phyloP scores from a whole-genome alignment of 2,113 vertebrate species.

The Odontesthes bonariensis region DNA sequence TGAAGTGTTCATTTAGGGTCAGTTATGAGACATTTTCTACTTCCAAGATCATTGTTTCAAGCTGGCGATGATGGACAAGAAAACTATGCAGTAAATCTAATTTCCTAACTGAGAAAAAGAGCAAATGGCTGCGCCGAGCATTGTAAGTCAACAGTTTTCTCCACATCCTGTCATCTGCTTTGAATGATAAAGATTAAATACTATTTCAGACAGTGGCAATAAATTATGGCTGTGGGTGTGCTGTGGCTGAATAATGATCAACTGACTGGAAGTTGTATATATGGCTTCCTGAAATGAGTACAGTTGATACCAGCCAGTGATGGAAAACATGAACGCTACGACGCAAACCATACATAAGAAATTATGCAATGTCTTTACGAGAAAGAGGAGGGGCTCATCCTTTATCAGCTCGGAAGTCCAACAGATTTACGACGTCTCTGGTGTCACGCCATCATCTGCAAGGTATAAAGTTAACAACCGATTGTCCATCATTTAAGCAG shows the following conservation, averaged over 20 bases:
- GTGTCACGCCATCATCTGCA: conserved; percentile 1
- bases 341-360: background rate
- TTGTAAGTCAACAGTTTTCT: background rate
- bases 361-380: background rate
- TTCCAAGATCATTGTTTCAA: too few species aligned
- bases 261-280: background rate
- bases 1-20: background rate
- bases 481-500: background rate
- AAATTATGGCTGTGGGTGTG: background rate
- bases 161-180: background rate
- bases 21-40: too few species aligned
- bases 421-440: background rate
- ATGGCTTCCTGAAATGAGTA: background rate
- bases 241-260: background rate
- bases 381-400: background rate
- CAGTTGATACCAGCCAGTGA: background rate
- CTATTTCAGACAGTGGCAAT: background rate
- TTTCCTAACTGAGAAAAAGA: too few species aligned
- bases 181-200: background rate
- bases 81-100: too few species aligned
- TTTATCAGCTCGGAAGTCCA: background rate
- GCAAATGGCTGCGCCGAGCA: background rate
- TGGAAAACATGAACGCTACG: background rate
- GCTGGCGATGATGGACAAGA: too few species aligned
- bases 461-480: background rate